Percentiles rank a stretch among this genome's conserved stretches.
Conservation (phyloP, 2,888 invertebrate species). For the Lycophotia porphyrea region DNA sequence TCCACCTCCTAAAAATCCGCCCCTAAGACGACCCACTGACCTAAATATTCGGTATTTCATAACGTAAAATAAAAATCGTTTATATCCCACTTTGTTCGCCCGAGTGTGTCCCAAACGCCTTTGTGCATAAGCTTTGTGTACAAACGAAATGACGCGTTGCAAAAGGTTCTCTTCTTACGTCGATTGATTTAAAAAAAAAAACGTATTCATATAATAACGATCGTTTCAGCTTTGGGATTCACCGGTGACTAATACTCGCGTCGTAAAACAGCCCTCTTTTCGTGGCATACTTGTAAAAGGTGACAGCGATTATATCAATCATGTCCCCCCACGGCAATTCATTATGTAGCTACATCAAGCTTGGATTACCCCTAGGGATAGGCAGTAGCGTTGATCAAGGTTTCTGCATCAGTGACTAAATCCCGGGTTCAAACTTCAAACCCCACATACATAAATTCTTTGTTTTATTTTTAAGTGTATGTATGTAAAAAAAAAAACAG, state of each 20-base stretch:
- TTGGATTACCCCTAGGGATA: background rate
- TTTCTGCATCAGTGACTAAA: too few species aligned
- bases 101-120: background rate
- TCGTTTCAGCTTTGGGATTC: background rate
- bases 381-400: too few species aligned
- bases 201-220: background rate
- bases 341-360: background rate
- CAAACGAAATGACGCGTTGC: constrained; percentile 18
- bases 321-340: constrained; percentile 6
- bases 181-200: constrained; percentile 16
- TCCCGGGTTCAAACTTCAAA: too few species aligned
- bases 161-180: constrained; percentile 18
- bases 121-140: constrained; percentile 3
- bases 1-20: too few species aligned
- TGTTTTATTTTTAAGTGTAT: too few species aligned
- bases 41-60: background rate
- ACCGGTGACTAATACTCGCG: background rate
- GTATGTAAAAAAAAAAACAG: too few species aligned
- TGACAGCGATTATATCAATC: constrained; percentile 18
- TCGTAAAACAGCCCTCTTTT: background rate
- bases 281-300: background rate
- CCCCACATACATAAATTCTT: too few species aligned
- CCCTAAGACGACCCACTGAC: too few species aligned
- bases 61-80: background rate
- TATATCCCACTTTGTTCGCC: background rate